Evolutionary conservation across 1,140 invertebrate species (phyloP).

Genomic region (Anthonomus grandis): DNA sequence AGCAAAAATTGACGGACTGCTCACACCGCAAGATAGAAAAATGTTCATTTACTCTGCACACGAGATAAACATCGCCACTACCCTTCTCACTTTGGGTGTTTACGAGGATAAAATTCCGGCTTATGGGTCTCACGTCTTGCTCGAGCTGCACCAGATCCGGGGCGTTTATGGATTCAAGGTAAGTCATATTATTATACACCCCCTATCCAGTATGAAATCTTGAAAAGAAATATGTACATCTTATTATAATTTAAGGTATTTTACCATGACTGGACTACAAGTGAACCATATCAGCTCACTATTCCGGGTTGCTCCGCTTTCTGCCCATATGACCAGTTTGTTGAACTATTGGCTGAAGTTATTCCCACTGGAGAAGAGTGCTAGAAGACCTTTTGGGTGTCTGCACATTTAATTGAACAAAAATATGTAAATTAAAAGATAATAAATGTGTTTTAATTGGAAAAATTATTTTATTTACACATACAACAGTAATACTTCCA

Average conservation of each 20-base stretch:
- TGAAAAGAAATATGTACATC: too few relatives aligned
- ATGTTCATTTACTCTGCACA: slow-evolving; percentile 34
- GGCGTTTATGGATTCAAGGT: slow-evolving; percentile 31
- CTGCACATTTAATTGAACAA: too few relatives aligned
- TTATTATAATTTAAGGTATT: too few relatives aligned
- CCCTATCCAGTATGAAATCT: too few relatives aligned
- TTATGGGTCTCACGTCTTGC: slow-evolving; percentile 30
- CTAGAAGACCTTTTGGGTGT: background rate
- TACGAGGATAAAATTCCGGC: slow-evolving; percentile 27
- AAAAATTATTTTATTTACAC: too few relatives aligned
- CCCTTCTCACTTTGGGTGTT: slow-evolving; percentile 24
- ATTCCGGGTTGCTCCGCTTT: background rate
- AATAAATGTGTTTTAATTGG: too few relatives aligned
- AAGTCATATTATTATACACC: too few relatives aligned
- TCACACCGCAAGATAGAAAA: slow-evolving; percentile 17
- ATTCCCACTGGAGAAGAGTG: background rate
- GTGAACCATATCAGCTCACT: background rate
- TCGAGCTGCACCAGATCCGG: slow-evolving; percentile 32
- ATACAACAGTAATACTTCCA: too few relatives aligned
- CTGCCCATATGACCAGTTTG: slow-evolving; percentile 1
- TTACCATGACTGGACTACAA: slow-evolving; percentile 3
- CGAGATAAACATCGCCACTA: slow-evolving; percentile 26
- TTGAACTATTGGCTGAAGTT: background rate
- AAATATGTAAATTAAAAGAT: too few relatives aligned
- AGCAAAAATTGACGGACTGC: slow-evolving; percentile 15